phyloP scores from a whole-genome alignment of 1,140 invertebrate genomes.

The Nasonia vitripennis region DNA sequence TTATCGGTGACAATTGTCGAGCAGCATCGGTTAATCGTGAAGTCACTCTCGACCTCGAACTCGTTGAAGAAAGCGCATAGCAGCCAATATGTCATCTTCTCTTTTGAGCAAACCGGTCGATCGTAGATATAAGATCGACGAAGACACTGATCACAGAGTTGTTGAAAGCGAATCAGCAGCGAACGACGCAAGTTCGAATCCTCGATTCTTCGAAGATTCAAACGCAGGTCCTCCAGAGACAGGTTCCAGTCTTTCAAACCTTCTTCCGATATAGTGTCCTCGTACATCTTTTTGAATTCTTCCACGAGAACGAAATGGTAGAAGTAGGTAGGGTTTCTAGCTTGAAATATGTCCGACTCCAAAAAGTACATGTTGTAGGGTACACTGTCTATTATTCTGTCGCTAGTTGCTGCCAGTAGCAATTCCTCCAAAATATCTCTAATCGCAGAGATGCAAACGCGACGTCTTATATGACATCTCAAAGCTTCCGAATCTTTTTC shows the following conservation, averaged over 20 bases:
- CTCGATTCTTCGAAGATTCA: constrained; percentile 55
- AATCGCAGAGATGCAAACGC: constrained; percentile 51
- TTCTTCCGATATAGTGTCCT: background rate
- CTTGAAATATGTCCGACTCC: constrained; percentile 57
- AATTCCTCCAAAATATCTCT: constrained; percentile 54
- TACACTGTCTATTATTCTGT: constrained; percentile 15
- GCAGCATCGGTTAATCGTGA: constrained; percentile 35
- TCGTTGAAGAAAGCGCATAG: constrained; percentile 57
- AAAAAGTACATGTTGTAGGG: constrained; percentile 53
- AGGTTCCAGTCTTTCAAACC: constrained; percentile 59
- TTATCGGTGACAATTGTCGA: background rate
- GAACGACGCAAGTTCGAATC: constrained; percentile 34
- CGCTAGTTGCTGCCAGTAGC: background rate
- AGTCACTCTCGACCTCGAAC: constrained; percentile 59
- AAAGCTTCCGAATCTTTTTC: constrained; percentile 29
- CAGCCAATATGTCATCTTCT: constrained; percentile 51
- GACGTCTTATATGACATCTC: constrained; percentile 50
- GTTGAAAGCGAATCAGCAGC: constrained; percentile 48
- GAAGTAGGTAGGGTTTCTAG: constrained; percentile 59
- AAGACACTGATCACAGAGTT: constrained; percentile 55
- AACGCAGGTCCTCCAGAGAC: constrained; percentile 58
- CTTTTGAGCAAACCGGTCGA: constrained; percentile 12
- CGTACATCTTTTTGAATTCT: constrained; percentile 60
- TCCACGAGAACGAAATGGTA: constrained; percentile 57
- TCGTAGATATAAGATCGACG: constrained; percentile 30